Conservation (phyloP, 1,140 invertebrate species). For the Bombus polaris region DNA sequence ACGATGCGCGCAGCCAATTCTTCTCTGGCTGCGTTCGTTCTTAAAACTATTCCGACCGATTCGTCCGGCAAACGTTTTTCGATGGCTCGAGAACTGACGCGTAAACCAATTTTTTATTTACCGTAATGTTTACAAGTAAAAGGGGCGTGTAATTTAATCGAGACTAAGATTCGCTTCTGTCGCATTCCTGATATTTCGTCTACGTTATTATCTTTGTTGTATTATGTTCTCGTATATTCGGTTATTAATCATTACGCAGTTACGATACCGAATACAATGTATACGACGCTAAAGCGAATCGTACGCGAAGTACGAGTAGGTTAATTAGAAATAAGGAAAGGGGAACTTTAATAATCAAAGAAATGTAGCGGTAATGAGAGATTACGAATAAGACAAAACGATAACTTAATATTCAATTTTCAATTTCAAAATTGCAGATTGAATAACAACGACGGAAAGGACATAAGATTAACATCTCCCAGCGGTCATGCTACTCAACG, state of each 20-base stretch:
- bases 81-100: neutral
- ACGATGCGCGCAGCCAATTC: constrained; percentile 1
- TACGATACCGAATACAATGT: neutral
- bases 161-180: neutral
- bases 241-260: neutral
- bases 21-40: neutral
- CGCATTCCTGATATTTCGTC: neutral
- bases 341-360: neutral
- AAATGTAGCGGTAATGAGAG: neutral
- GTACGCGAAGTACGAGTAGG: neutral
- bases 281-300: neutral
- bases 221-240: neutral
- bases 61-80: neutral
- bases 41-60: neutral
- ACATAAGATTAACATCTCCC: constrained; percentile 69
- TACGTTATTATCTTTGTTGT: neutral
- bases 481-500: constrained; percentile 67
- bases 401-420: too few species aligned
- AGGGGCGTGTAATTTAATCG: neutral
- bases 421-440: constrained; percentile 42
- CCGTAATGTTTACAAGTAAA: neutral
- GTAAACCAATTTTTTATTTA: neutral
- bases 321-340: neutral
- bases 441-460: constrained; percentile 56
- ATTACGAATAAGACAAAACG: neutral